Evolutionary conservation across 23 tunicate species (phyloP).

Genomic region (Phallusia fumigata): DNA sequence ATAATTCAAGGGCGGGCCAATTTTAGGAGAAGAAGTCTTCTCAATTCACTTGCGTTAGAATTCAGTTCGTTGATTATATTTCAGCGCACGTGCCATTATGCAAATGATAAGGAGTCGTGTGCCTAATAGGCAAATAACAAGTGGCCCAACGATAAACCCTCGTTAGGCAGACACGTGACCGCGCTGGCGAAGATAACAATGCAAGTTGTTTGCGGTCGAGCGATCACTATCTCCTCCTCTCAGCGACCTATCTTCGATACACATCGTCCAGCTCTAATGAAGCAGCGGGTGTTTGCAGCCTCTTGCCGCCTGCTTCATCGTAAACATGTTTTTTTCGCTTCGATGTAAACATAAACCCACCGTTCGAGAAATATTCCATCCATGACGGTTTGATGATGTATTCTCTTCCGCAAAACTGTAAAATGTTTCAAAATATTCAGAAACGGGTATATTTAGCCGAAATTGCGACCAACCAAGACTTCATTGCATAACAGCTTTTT

Average conservation of each 20-base stretch:
- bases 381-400: too few species aligned
- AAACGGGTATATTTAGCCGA: too few species aligned
- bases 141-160: not conserved
- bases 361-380: too few species aligned
- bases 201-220: not conserved
- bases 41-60: not conserved
- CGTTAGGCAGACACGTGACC: not conserved
- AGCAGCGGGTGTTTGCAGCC: not conserved
- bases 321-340: not conserved
- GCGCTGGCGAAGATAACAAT: not conserved
- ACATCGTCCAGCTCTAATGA: not conserved
- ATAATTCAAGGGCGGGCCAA: too few species aligned
- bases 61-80: not conserved
- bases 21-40: too few species aligned
- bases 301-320: not conserved
- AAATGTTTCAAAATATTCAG: too few species aligned
- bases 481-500: too few species aligned
- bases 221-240: not conserved
- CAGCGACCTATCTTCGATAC: not conserved
- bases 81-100: not conserved
- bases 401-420: too few species aligned
- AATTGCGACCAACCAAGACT: too few species aligned
- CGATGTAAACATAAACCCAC: too few species aligned
- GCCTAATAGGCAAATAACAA: not conserved
- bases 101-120: not conserved